phyloP scores from a whole-genome alignment of 2,113 vertebrate genomes.

The Peromyscus polionotus region DNA sequence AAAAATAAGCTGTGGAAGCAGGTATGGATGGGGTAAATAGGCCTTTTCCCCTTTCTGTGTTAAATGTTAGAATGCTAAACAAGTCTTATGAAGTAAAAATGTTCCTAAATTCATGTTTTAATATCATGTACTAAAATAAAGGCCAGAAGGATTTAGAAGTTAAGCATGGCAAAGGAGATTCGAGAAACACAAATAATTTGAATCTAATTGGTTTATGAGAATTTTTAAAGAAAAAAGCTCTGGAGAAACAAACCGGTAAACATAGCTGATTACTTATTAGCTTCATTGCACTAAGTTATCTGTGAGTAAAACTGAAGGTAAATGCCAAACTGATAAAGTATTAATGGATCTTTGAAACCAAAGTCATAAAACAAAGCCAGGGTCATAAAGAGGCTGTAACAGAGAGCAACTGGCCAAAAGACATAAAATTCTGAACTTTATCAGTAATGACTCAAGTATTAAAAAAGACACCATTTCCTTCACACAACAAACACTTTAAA shows the following conservation, averaged over 20 bases:
- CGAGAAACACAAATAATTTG: conserved; percentile 52
- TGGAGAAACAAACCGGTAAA: conserved; percentile 17
- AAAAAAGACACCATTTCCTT: conserved; percentile 16
- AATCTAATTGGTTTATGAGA: not conserved
- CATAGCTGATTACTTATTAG: not conserved
- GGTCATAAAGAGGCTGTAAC: conserved; percentile 24
- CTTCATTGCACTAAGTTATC: not conserved
- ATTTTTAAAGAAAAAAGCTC: conserved; percentile 6
- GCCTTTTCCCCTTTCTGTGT: not conserved
- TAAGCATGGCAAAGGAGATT: not conserved
- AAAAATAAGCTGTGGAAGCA: not conserved
- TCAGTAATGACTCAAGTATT: conserved; percentile 38
- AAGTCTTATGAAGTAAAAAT: conserved; percentile 6
- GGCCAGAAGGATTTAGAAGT: not conserved
- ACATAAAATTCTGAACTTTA: conserved; percentile 47
- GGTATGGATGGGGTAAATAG: not conserved
- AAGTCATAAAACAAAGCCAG: conserved; percentile 61
- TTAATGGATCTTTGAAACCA: conserved; percentile 25
- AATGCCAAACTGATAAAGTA: conserved; percentile 56
- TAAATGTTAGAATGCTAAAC: not conserved
- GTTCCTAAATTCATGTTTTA: conserved; percentile 27
- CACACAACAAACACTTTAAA: conserved; percentile 46
- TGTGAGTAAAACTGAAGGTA: conserved; percentile 58
- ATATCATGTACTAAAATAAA: conserved; percentile 11
- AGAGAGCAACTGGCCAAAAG: conserved; percentile 42